Evolutionary conservation across 2,797 vertebrate species (phyloP).

Genomic region (Graptemys geographica): DNA sequence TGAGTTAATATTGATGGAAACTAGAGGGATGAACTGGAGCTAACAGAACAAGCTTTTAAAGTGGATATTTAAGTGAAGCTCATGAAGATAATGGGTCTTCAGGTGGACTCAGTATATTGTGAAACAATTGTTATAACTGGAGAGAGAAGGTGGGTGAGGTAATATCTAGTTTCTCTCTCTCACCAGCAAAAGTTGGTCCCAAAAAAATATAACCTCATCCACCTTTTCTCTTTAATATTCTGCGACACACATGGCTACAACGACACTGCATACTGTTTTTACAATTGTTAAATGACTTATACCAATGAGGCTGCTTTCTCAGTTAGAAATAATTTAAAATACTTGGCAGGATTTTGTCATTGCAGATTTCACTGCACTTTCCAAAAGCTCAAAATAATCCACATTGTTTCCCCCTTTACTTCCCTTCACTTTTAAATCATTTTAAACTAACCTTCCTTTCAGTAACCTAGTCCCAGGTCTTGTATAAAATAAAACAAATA

Average conservation of each 20-base stretch:
- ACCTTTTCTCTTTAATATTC: no score
- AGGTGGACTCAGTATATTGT: rapidly evolving
- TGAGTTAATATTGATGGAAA: neutral
- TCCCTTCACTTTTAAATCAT: neutral
- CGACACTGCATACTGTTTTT: neutral
- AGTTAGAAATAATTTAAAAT: neutral
- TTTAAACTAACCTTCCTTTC: neutral
- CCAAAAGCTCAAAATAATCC: neutral
- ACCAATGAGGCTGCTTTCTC: neutral
- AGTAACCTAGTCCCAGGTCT: neutral
- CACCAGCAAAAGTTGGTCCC: no score
- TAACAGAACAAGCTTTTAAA: neutral
- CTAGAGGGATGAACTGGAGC: neutral
- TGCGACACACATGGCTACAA: no score
- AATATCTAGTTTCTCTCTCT: no score
- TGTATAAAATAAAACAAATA: slow-evolving; percentile 17
- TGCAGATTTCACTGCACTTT: neutral
- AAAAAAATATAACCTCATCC: no score
- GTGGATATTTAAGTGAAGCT: neutral
- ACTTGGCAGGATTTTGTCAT: neutral
- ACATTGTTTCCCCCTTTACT: neutral
- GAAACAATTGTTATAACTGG: neutral
- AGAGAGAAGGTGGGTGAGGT: no score
- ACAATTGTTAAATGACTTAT: rapidly evolving
- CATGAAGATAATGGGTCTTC: neutral